Conservation (phyloP, 2,113 vertebrate genomes). For the Furnarius figulus region DNA sequence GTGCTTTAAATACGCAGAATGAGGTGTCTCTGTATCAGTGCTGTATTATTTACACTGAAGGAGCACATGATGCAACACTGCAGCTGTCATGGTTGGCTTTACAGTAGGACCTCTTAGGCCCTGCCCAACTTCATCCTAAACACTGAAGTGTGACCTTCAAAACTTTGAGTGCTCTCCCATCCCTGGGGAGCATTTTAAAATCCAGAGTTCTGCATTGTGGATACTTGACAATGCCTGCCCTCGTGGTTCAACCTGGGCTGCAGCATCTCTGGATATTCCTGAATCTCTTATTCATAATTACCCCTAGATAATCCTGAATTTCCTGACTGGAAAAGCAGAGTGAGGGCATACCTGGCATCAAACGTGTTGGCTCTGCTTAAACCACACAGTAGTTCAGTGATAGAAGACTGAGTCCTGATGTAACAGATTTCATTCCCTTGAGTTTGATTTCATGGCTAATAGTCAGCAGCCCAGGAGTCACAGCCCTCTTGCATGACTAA, state of each 20-base stretch:
- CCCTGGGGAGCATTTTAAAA: background rate
- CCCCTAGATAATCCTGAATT: background rate
- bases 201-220: background rate
- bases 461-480: background rate
- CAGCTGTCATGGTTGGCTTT: background rate
- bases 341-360: background rate
- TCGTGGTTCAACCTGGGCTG: background rate
- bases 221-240: background rate
- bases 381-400: background rate
- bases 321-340: background rate
- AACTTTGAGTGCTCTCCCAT: background rate
- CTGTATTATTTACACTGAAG: background rate
- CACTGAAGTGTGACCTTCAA: background rate
- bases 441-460: background rate
- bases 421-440: background rate
- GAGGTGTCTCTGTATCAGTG: background rate
- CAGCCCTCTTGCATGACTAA: background rate
- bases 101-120: background rate
- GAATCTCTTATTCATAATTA: background rate
- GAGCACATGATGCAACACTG: background rate
- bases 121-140: background rate
- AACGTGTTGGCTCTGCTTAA: background rate
- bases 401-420: background rate
- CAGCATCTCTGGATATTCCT: background rate
- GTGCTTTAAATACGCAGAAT: background rate